These are phyloP conservation scores for Nymphalis io DNA, from an alignment of 1,140 invertebrate genomes.

Conservation along the genomic window DNA sequence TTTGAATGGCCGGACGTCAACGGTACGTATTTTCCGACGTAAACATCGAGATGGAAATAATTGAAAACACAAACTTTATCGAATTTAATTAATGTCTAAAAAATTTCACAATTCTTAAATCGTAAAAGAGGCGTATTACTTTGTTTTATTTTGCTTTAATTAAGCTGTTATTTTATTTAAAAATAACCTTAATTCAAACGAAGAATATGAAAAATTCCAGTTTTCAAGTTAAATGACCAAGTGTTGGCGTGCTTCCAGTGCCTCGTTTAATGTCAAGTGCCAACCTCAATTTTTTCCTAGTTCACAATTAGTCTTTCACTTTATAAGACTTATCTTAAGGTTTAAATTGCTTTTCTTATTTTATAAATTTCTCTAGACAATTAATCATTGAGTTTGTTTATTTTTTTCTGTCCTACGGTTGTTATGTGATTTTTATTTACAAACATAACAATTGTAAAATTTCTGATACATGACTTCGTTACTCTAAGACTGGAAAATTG, in stretches of 20 bases:
- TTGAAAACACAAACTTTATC: background rate
- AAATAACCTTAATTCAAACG: background rate
- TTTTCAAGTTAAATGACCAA: slow-evolving; percentile 25
- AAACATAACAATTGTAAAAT: background rate
- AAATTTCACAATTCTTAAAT: background rate
- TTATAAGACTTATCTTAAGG: background rate
- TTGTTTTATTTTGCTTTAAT: background rate
- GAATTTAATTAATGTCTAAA: too few species aligned
- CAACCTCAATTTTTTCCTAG: slow-evolving; percentile 10
- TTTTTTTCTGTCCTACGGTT: background rate
- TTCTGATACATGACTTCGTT: background rate
- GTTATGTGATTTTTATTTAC: background rate
- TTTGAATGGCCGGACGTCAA: slow-evolving; percentile 31
- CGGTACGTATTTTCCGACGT: slow-evolving; percentile 25
- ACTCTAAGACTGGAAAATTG: slow-evolving; percentile 4
- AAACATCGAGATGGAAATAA: slow-evolving; percentile 17
- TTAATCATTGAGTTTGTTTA: background rate
- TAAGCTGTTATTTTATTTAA: background rate
- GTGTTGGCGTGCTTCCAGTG: slow-evolving; percentile 26
- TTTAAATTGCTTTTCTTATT: slow-evolving; percentile 7
- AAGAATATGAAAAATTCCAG: slow-evolving; percentile 22
- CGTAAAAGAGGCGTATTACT: background rate
- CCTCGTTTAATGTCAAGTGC: slow-evolving; percentile 29
- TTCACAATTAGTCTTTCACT: slow-evolving; percentile 9
- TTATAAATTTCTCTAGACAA: background rate